Conservation (phyloP, 2,113 vertebrate genomes). For the Nettapus auritus region DNA sequence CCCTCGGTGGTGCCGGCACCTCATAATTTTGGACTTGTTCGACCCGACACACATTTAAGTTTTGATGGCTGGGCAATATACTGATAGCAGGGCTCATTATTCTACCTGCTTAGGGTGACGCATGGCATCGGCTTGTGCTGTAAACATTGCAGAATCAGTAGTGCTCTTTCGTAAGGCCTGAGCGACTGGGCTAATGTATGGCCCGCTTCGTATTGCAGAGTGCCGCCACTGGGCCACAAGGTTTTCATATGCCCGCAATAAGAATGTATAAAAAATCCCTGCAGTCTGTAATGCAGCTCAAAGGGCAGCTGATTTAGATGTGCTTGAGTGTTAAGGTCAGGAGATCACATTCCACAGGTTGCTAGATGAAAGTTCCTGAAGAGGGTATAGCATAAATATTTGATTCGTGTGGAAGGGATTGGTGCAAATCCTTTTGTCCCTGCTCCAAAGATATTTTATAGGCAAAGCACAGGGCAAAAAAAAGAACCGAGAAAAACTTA, state of each 20-base stretch:
- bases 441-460: neutral
- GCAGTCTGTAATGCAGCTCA: conserved; percentile 21
- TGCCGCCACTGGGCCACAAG: neutral
- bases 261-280: conserved; percentile 25
- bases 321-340: conserved; percentile 62
- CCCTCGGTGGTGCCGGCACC: neutral
- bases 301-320: conserved; percentile 56
- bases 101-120: neutral
- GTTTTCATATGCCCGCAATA: neutral
- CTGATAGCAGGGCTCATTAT: neutral
- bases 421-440: conserved; percentile 43
- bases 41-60: neutral
- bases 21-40: neutral
- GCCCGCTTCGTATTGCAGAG: neutral
- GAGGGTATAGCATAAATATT: conserved; percentile 59
- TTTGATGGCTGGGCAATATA: neutral
- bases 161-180: neutral
- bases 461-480: neutral
- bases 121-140: neutral
- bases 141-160: neutral
- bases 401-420: conserved; percentile 42
- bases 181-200: neutral
- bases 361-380: conserved; percentile 53
- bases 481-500: neutral
- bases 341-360: conserved; percentile 67